Conservation (phyloP, 37 sponge, comb jelly and placozoan genomes). For the Cliona cf. orientalis region DNA sequence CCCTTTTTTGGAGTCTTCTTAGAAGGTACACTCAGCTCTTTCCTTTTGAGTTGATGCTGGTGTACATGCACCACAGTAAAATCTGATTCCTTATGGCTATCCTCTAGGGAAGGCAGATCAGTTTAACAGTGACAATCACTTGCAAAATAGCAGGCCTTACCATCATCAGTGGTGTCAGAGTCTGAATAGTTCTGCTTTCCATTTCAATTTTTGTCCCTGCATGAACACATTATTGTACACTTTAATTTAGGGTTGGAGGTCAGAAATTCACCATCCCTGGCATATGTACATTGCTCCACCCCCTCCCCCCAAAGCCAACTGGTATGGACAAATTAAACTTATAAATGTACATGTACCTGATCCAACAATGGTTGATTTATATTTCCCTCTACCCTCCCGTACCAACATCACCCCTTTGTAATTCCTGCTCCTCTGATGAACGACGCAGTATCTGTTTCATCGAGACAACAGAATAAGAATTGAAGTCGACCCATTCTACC, state of each 20-base stretch:
- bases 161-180: background rate
- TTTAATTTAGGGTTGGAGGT: background rate
- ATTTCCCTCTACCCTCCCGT: background rate
- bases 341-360: background rate
- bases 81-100: no score
- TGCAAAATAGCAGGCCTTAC: background rate
- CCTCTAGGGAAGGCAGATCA: background rate
- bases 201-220: background rate
- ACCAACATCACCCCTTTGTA: background rate
- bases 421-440: background rate
- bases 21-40: no score
- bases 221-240: background rate
- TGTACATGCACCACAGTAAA: no score
- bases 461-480: background rate
- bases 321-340: background rate
- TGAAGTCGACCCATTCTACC: background rate
- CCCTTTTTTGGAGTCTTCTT: no score
- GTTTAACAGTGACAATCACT: background rate
- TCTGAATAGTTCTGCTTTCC: background rate
- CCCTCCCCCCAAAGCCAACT: no score
- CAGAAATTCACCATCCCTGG: no score
- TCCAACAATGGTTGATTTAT: background rate
- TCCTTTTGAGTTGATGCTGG: no score
- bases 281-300: no score
- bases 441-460: background rate